Percentiles rank a stretch among this genome's conserved stretches.
Evolutionary conservation across 2,888 invertebrate genomes (phyloP).

Genomic region (Dastarcus helophoroides): DNA sequence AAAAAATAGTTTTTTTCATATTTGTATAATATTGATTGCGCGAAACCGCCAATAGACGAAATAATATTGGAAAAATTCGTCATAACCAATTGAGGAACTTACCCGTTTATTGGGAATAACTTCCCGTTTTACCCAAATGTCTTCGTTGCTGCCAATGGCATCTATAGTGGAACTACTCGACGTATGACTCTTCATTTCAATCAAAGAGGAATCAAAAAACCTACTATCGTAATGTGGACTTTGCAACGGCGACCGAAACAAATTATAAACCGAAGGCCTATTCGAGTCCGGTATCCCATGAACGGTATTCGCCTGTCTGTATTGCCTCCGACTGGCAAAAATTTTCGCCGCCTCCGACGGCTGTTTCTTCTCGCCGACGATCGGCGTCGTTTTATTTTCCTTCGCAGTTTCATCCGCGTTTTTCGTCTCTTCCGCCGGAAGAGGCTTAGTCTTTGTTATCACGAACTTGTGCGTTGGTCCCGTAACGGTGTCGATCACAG

Average conservation of each 20-base stretch:
- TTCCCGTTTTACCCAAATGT: conserved; percentile 62
- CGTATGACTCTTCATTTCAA: conserved; percentile 68
- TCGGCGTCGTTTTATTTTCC: conserved; percentile 27
- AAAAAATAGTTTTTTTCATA: too few species aligned
- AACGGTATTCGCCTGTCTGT: conserved; percentile 53
- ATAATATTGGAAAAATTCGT: too few species aligned
- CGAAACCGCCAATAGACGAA: too few species aligned
- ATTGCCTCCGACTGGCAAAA: conserved; percentile 39
- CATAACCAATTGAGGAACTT: too few species aligned
- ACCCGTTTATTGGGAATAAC: too few species aligned
- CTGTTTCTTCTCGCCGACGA: conserved; percentile 37
- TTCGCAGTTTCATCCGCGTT: conserved; percentile 5
- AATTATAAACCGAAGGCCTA: conserved; percentile 48
- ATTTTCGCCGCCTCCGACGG: conserved; percentile 38
- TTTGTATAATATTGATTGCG: too few species aligned
- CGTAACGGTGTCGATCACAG: conserved; percentile 35
- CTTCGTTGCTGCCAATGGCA: conserved; percentile 45
- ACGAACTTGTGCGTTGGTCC: conserved; percentile 45
- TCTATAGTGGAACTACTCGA: conserved; percentile 49
- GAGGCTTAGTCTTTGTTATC: conserved; percentile 39
- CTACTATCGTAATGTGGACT: conserved; percentile 65
- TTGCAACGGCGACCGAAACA: conserved; percentile 45
- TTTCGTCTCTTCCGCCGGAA: conserved; percentile 8
- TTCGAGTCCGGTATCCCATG: conserved; percentile 47
- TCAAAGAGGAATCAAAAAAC: conserved; percentile 71